Evolutionary conservation across 2,888 invertebrate genomes (phyloP).

Genomic region (Silvanus unidentatus): DNA sequence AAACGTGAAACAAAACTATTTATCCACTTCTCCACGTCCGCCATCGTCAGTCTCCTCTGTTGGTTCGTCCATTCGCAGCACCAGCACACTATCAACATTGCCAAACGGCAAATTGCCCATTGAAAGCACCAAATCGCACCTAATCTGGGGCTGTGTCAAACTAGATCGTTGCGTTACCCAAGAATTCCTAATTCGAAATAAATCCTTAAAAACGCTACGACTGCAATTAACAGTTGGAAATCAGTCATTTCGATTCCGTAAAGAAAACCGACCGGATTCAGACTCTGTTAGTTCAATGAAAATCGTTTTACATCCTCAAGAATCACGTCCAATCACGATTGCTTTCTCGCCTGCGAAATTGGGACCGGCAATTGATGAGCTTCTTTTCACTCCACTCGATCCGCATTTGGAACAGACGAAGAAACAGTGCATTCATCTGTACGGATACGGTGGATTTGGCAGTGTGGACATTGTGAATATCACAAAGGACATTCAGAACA

Average conservation of each 20-base stretch:
- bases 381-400: conserved; percentile 50
- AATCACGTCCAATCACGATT: conserved; percentile 52
- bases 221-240: conserved; percentile 50
- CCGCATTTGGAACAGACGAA: conserved; percentile 29
- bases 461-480: conserved; percentile 44
- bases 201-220: conserved; percentile 51
- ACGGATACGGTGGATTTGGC: conserved; percentile 56
- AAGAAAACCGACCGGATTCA: conserved; percentile 35
- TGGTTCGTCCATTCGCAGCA: conserved; percentile 22
- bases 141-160: conserved; percentile 57
- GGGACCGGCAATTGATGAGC: conserved; percentile 51
- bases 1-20: conserved; percentile 1
- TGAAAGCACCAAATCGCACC: conserved; percentile 51
- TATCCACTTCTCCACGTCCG: background rate
- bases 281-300: conserved; percentile 40
- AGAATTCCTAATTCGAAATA: conserved; percentile 54
- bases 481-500: conserved; percentile 52
- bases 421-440: conserved; percentile 46
- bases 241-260: conserved; percentile 46
- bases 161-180: conserved; percentile 51
- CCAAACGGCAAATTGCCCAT: conserved; percentile 48
- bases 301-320: conserved; percentile 51
- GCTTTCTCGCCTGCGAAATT: conserved; percentile 52
- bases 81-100: conserved; percentile 36
- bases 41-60: background rate